These are phyloP conservation scores for Mustela lutreola DNA, from an alignment of 2,113 vertebrate species.

Conservation along the genomic window DNA sequence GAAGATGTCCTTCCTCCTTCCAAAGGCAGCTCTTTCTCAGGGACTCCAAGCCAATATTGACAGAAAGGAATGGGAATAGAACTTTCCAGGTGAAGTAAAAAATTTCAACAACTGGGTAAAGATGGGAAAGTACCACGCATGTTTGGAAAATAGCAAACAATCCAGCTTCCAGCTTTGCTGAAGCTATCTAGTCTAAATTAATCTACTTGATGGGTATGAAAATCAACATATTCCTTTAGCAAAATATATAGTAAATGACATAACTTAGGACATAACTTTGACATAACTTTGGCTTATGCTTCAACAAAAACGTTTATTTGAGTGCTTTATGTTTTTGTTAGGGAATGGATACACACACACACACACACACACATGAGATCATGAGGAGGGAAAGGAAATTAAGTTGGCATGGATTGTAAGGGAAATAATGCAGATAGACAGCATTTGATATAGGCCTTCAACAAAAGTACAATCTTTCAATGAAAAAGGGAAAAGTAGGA, in stretches of 20 bases:
- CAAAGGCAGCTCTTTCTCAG: neutral
- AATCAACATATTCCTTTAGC: neutral
- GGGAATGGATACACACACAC: neutral
- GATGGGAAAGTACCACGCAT: neutral
- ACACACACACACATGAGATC: neutral
- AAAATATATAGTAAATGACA: neutral
- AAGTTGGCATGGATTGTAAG: neutral
- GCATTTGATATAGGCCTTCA: neutral
- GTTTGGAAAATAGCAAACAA: neutral
- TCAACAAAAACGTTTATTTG: conserved; percentile 24
- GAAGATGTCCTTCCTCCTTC: neutral
- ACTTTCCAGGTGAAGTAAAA: conserved; percentile 4
- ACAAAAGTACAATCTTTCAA: neutral
- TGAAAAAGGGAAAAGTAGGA: neutral
- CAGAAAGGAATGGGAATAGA: neutral
- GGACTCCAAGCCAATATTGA: neutral
- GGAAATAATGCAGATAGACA: neutral
- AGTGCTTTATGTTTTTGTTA: conserved; percentile 5
- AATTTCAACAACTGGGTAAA: neutral
- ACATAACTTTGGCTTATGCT: neutral
- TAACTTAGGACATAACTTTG: neutral
- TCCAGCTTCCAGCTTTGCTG: neutral
- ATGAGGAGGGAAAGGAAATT: neutral
- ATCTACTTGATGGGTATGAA: neutral
- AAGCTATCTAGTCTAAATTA: neutral